Evolutionary conservation across 2,888 invertebrate species (phyloP).

Genomic region (Pyrrhia umbra): DNA sequence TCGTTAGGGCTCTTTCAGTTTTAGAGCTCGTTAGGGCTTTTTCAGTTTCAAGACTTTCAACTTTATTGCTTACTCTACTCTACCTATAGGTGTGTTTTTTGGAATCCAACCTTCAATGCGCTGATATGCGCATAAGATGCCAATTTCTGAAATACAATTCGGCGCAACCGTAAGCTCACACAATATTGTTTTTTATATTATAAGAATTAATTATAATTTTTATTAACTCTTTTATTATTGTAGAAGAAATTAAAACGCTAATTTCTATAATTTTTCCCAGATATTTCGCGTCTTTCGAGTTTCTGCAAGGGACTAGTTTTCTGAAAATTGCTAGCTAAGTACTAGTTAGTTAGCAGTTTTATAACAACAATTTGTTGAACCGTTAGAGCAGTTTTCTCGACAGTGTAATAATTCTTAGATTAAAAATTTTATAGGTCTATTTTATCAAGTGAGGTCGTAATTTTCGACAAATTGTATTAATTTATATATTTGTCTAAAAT

Average conservation of each 20-base stretch:
- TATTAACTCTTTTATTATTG: too few species aligned
- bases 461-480: too few species aligned
- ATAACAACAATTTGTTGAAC: conserved; percentile 6
- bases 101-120: too few species aligned
- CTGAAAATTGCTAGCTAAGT: conserved; percentile 22
- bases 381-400: conserved; percentile 11
- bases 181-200: too few species aligned
- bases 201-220: too few species aligned
- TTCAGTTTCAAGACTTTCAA: conserved; percentile 2
- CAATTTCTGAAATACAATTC: too few species aligned
- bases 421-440: too few species aligned
- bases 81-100: neutral
- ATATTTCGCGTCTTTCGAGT: conserved; percentile 8
- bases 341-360: conserved; percentile 20
- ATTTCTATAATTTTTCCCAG: neutral
- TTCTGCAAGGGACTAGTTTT: conserved; percentile 30
- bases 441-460: too few species aligned
- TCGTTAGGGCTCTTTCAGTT: conserved; percentile 2
- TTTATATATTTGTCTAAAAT: too few species aligned
- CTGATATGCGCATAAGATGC: too few species aligned
- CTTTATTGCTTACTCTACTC: neutral
- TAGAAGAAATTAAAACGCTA: too few species aligned
- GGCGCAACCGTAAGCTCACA: too few species aligned
- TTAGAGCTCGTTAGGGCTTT: conserved; percentile 4
- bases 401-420: neutral